These are phyloP conservation scores for Eremophila alpestris DNA, from an alignment of 2,797 vertebrate species.

Conservation along the genomic window DNA sequence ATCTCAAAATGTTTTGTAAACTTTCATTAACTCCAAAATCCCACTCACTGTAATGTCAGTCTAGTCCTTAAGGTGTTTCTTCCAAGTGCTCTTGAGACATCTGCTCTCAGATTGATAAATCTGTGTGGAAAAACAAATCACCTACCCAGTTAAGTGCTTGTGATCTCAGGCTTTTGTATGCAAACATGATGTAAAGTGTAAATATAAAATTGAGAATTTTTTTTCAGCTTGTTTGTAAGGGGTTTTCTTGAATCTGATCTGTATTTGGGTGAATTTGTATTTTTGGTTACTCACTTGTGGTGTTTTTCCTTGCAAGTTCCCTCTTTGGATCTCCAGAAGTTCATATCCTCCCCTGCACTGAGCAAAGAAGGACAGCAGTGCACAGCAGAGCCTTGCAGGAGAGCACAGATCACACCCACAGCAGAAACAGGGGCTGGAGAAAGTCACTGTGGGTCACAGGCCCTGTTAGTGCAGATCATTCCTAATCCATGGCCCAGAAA, in stretches of 20 bases:
- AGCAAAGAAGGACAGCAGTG: background rate
- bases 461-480: background rate
- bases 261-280: background rate
- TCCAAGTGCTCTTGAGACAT: background rate
- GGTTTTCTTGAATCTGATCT: background rate
- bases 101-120: background rate
- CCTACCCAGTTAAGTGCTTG: background rate
- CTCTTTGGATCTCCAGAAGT: background rate
- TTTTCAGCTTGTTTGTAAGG: background rate
- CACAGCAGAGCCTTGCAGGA: background rate
- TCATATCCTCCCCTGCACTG: background rate
- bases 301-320: background rate
- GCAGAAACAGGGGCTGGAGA: background rate
- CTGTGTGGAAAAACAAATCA: background rate
- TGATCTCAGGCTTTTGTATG: background rate
- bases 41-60: background rate
- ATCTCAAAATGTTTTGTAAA: constrained; percentile 26
- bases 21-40: background rate
- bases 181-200: background rate
- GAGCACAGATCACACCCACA: background rate
- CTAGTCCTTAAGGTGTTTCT: background rate
- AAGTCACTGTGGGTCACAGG: background rate
- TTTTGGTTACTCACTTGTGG: background rate
- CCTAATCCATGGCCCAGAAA: background rate
- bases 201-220: background rate